Evolutionary conservation across 2,888 invertebrate genomes (phyloP), one percentile per base, ranked within the genome.

Genomic region (Entomobrya multifasciata): DNA sequence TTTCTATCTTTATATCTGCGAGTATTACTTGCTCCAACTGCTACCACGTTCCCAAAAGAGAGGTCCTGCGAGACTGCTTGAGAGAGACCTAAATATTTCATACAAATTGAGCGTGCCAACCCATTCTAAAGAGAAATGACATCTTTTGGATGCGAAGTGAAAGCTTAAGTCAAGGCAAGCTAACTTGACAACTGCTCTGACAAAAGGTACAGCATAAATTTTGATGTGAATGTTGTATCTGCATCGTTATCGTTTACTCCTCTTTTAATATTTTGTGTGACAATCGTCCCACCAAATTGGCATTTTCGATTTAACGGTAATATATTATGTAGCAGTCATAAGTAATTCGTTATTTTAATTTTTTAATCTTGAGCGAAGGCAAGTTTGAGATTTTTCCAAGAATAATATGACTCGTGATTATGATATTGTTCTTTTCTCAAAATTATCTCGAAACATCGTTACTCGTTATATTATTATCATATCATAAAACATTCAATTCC

Each of bases 51-150:
- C n/a, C n/a, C n/a, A n/a, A n/a, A n/a, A n/a, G n/a, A n/a, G n/a
- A n/a, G n/a, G n/a, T n/a, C n/a, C n/a, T n/a, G n/a, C n/a, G n/a
- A n/a, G n/a, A n/a, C n/a, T n/a, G n/a, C n/a, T n/a, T n/a, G n/a
- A n/a, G n/a, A n/a, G n/a, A n/a, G n/a, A n/a, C 36, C 17, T n/a
- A 15, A 5, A 4, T n/a, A 30, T 30, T 13, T 47, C n/a, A 47
- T 44, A 2, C 47, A 27, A 60, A n/a, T n/a, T 44, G 25, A 62
- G 44, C 80, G 86, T 80, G 62, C 17, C 25, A 70, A 52, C 30
- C 15, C 74, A 52, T 52, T 47, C 17, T 41, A 84, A 87, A 72
- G 88, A 78, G 86, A 88, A 88, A 88, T 88, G 88, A 88, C 86
- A 86, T 88, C 86, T 88, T 49, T 88, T 78, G 88, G 83, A 79